These are phyloP conservation scores for Aleiodes testaceus DNA, from an alignment of 2,888 invertebrate species.

Conservation along the genomic window DNA sequence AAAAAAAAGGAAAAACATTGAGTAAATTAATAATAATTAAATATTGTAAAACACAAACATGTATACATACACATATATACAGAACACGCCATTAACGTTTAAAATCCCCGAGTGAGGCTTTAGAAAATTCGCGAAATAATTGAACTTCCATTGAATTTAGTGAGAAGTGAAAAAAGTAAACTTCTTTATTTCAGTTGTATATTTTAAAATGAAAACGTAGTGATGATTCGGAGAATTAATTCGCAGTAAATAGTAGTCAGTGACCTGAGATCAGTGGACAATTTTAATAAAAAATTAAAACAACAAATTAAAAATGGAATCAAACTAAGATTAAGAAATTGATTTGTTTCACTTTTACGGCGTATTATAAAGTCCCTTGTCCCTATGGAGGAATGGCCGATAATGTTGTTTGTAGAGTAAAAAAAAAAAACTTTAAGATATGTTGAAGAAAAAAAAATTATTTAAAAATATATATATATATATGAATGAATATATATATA, in stretches of 20 bases:
- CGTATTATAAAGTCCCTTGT: conserved; percentile 38
- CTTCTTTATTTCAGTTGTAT: conserved; percentile 11
- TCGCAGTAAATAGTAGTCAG: conserved; percentile 40
- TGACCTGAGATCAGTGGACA: conserved; percentile 28
- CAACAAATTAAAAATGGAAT: conserved; percentile 42
- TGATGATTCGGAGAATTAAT: conserved; percentile 44
- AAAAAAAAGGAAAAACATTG: not conserved
- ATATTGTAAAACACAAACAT: conserved; percentile 33
- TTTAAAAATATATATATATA: not conserved
- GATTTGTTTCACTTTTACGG: conserved; percentile 22
- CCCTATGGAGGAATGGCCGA: conserved; percentile 50
- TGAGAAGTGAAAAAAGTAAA: conserved; percentile 40
- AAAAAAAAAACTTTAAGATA: conserved; percentile 30
- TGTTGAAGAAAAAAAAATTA: conserved; percentile 45
- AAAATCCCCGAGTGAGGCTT: conserved; percentile 56
- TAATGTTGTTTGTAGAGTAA: conserved; percentile 47
- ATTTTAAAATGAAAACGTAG: conserved; percentile 52
- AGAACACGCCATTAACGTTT: conserved; percentile 53
- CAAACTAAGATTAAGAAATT: conserved; percentile 32
- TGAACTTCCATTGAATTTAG: conserved; percentile 52
- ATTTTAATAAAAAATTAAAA: conserved; percentile 27
- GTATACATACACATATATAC: conserved; percentile 33
- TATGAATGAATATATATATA: too few relatives aligned
- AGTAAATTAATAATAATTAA: conserved; percentile 26
- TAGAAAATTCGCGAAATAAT: conserved; percentile 50